Conservation (phyloP, 2,888 invertebrate genomes). For the Spodoptera exigua region DNA sequence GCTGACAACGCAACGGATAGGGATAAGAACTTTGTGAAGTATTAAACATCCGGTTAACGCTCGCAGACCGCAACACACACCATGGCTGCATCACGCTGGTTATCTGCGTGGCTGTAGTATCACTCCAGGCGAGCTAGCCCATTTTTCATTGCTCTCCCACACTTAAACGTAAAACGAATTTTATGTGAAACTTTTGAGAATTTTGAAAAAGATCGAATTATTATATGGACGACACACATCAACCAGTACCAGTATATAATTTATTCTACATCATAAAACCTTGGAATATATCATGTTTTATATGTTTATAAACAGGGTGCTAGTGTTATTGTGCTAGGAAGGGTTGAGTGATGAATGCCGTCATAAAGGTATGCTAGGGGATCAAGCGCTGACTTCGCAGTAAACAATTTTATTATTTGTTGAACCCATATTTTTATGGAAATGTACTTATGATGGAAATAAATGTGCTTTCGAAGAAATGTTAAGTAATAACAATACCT, state of each 20-base stretch:
- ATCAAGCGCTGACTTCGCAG: conserved; percentile 56
- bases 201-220: too few relatives aligned
- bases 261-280: conserved; percentile 57
- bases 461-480: background rate
- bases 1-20: too few relatives aligned
- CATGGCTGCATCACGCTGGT: too few relatives aligned
- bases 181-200: background rate
- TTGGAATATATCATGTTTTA: conserved; percentile 64
- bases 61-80: too few relatives aligned
- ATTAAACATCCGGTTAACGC: too few relatives aligned
- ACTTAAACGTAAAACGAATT: too few relatives aligned
- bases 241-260: conserved; percentile 30
- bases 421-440: conserved; percentile 32
- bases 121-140: too few relatives aligned
- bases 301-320: conserved; percentile 61
- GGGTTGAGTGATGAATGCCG: conserved; percentile 64
- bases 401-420: conserved; percentile 48
- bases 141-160: too few relatives aligned
- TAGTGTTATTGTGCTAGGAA: conserved; percentile 58
- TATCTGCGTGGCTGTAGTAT: too few relatives aligned
- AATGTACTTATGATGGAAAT: background rate
- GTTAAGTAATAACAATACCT: too few relatives aligned
- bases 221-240: too few relatives aligned
- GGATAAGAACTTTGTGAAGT: too few relatives aligned
- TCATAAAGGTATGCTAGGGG: conserved; percentile 63